These are phyloP conservation scores for Caenorhabditis tropicalis DNA, from an alignment of 1,140 invertebrate species.

Conservation along the genomic window DNA sequence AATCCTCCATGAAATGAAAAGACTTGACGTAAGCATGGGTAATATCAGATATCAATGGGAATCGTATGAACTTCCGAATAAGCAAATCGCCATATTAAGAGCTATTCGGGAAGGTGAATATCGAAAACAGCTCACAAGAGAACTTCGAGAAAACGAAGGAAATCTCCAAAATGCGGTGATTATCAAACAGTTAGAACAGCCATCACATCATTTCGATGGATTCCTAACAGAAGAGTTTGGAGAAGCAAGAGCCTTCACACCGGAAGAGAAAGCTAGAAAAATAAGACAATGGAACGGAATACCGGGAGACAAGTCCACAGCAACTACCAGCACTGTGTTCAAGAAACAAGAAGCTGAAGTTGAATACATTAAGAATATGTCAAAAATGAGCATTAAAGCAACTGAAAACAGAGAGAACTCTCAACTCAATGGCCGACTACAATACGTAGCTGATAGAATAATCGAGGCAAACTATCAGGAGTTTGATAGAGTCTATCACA, in stretches of 20 bases:
- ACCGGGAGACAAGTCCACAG: neutral
- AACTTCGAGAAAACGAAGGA: neutral
- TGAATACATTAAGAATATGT: neutral
- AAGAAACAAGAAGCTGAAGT: neutral
- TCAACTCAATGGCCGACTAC: neutral
- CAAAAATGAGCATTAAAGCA: neutral
- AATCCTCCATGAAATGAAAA: neutral
- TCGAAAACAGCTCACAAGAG: neutral
- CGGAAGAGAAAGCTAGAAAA: neutral
- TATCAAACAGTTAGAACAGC: neutral
- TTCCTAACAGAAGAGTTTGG: neutral
- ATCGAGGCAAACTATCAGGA: neutral
- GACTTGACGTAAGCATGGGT: neutral
- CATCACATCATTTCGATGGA: neutral
- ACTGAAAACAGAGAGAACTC: neutral
- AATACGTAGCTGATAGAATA: neutral
- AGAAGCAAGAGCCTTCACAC: neutral
- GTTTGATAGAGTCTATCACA: neutral
- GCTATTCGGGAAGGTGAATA: neutral
- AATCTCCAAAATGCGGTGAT: neutral
- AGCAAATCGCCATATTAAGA: neutral
- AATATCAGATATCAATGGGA: neutral
- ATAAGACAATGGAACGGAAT: neutral
- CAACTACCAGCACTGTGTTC: neutral
- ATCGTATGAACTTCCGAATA: neutral